Percentiles rank a stretch among this genome's conserved stretches.
These are phyloP conservation scores for Haliclona indistincta DNA, from an alignment of 37 sponge, comb jelly and placozoan species.

Conservation along the genomic window DNA sequence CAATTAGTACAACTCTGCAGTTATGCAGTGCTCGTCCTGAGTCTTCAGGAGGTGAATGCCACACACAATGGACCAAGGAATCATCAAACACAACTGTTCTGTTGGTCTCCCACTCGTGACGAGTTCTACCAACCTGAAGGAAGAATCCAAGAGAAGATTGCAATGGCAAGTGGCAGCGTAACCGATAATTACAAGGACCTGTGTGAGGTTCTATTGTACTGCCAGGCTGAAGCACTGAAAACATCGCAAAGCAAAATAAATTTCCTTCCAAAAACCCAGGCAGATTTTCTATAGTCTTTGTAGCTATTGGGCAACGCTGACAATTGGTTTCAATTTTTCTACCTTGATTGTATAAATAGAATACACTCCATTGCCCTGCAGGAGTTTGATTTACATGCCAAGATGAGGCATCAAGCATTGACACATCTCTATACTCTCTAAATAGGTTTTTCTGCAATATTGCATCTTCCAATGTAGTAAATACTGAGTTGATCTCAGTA, in stretches of 20 bases:
- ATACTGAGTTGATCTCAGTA: not conserved
- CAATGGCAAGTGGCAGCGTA: slow-evolving; percentile 75
- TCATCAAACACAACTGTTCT: slow-evolving; percentile 66
- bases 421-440: slow-evolving; percentile 8
- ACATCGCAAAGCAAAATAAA: slow-evolving; percentile 57
- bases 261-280: slow-evolving; percentile 8
- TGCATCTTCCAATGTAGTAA: not conserved
- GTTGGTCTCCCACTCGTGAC: slow-evolving; percentile 36
- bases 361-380: slow-evolving; percentile 57
- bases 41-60: slow-evolving; percentile 28
- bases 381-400: slow-evolving; percentile 55
- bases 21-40: too few relatives aligned
- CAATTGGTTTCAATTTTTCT: slow-evolving; percentile 22
- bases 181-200: slow-evolving; percentile 78
- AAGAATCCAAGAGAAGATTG: slow-evolving; percentile 17
- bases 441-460: not conserved
- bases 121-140: slow-evolving; percentile 43
- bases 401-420: not conserved
- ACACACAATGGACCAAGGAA: slow-evolving; percentile 56
- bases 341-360: slow-evolving; percentile 53
- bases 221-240: slow-evolving; percentile 55
- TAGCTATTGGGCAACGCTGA: slow-evolving; percentile 36
- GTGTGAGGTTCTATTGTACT: slow-evolving; percentile 69
- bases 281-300: slow-evolving; percentile 4
- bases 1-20: slow-evolving; percentile 71